phyloP scores from a whole-genome alignment of 2,797 vertebrate genomes.

The Synanceia verrucosa region DNA sequence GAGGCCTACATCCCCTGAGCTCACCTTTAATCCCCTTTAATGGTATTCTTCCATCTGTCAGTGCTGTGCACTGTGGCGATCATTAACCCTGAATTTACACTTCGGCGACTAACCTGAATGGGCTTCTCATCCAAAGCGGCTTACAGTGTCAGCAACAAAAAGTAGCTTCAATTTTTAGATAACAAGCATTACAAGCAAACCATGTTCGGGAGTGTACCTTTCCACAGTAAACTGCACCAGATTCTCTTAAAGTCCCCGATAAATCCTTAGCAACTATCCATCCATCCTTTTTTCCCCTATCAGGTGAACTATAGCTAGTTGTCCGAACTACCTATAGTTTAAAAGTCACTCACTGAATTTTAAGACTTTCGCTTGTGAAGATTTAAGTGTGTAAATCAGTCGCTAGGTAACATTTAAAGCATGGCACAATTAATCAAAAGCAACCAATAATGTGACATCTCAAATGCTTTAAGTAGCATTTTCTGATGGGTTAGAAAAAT shows the following conservation, averaged over 20 bases:
- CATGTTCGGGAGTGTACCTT: background rate
- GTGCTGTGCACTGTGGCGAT: conserved; percentile 14
- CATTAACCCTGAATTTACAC: conserved; percentile 41
- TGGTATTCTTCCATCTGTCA: conserved; percentile 55
- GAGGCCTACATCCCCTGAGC: conserved; percentile 34
- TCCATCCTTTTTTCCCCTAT: background rate
- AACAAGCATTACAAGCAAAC: background rate
- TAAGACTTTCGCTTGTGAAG: background rate
- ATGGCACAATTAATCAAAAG: background rate
- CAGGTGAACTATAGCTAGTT: background rate
- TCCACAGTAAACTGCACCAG: background rate
- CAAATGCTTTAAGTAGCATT: background rate
- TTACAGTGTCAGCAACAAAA: background rate
- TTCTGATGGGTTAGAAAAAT: background rate
- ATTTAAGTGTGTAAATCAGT: background rate
- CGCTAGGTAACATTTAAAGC: background rate
- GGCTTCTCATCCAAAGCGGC: background rate
- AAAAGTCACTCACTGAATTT: background rate
- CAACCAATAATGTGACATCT: background rate
- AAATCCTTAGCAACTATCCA: background rate
- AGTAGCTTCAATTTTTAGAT: background rate
- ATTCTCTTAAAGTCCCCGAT: background rate
- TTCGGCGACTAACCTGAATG: background rate
- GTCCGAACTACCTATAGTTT: no score
- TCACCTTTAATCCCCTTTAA: conserved; percentile 61